Percentiles rank a stretch among this genome's conserved stretches.
These are phyloP conservation scores for Mionectes macconnelli DNA, from an alignment of 2,113 vertebrate genomes.

Conservation along the genomic window DNA sequence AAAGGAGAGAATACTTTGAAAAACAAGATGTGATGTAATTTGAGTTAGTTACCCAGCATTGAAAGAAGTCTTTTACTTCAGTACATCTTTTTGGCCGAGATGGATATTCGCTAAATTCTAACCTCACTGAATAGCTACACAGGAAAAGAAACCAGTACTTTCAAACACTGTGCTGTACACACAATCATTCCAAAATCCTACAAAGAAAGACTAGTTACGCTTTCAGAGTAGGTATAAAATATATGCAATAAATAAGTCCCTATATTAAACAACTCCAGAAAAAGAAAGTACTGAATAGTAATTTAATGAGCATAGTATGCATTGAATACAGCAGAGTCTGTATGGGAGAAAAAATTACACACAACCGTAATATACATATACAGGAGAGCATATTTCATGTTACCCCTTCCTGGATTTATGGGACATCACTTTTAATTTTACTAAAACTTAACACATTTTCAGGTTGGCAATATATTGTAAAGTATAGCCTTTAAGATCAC, in stretches of 20 bases:
- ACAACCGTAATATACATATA: neutral
- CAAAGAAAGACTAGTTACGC: neutral
- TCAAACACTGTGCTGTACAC: neutral
- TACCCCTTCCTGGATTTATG: neutral
- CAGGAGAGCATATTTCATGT: neutral
- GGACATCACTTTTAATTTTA: neutral
- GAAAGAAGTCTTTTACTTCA: neutral
- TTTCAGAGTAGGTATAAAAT: neutral
- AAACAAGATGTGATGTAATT: neutral
- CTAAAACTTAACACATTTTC: neutral
- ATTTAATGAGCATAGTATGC: neutral
- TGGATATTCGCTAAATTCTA: neutral
- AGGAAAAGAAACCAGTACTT: neutral
- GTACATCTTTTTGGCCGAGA: neutral
- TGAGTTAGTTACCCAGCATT: neutral
- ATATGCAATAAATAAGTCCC: neutral
- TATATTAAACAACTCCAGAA: neutral
- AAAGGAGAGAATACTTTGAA: neutral
- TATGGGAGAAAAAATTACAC: neutral
- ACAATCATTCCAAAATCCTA: neutral
- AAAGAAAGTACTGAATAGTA: neutral
- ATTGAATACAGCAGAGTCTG: neutral
- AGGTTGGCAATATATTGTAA: neutral
- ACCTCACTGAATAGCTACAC: neutral
- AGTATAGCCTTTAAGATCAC: accelerated